A percentile compares a stretch with the other conserved stretches of the same genome.
phyloP scores from a whole-genome alignment of 2,113 vertebrate genomes.

The Clinocottus analis region DNA sequence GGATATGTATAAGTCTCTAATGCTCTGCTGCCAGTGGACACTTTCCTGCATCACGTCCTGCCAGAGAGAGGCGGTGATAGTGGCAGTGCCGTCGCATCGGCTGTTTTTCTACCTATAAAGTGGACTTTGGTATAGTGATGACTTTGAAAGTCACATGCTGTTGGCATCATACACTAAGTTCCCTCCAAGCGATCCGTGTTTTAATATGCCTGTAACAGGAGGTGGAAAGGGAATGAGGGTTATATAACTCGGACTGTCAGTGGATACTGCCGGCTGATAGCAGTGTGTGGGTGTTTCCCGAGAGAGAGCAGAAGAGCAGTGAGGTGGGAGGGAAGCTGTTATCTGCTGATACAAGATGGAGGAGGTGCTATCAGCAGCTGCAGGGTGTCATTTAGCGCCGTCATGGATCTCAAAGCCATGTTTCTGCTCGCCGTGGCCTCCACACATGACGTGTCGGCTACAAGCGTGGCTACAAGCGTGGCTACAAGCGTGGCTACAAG shows the following conservation, averaged over 20 bases:
- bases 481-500: no score
- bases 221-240: background rate
- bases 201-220: background rate
- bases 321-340: constrained; percentile 54
- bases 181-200: background rate
- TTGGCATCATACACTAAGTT: background rate
- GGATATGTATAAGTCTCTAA: background rate
- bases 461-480: no score
- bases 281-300: constrained; percentile 30
- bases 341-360: constrained; percentile 57
- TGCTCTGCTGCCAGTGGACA: background rate
- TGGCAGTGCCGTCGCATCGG: background rate
- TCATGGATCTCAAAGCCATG: background rate
- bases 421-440: no score
- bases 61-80: background rate
- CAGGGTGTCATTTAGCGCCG: no score
- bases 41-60: background rate
- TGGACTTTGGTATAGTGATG: constrained; percentile 17
- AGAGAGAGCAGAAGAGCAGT: constrained; percentile 14
- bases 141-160: constrained; percentile 13
- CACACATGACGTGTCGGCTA: background rate
- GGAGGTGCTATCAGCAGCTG: constrained; percentile 48
- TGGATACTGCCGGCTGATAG: background rate
- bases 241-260: background rate
- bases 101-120: background rate